A percentile compares a stretch with the other conserved stretches of the same genome.
Evolutionary conservation across 2,113 vertebrate genomes (phyloP).

Genomic region (Scatophagus argus): DNA sequence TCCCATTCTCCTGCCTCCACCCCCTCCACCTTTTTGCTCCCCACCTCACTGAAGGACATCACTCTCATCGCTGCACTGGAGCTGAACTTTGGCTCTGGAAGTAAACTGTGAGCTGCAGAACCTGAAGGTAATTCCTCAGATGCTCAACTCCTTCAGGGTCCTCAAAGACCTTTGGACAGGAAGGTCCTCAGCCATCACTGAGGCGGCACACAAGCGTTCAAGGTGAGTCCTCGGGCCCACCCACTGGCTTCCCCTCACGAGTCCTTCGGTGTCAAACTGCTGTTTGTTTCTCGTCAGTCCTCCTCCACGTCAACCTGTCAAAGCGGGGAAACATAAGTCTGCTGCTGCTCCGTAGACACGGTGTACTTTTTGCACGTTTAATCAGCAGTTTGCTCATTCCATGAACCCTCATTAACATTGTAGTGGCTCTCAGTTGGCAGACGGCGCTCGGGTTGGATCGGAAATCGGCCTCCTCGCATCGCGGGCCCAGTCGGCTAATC

Average conservation of each 20-base stretch:
- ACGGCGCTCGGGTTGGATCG: slow-evolving; percentile 7
- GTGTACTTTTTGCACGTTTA: slow-evolving; percentile 14
- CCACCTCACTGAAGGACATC: no score
- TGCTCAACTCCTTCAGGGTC: no score
- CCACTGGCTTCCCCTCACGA: neutral
- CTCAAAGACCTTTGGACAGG: no score
- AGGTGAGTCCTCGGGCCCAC: slow-evolving; percentile 25
- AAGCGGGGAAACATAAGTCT: slow-evolving; percentile 12
- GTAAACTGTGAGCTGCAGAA: no score
- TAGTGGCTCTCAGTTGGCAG: neutral
- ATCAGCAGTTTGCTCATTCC: neutral
- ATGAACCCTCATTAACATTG: neutral
- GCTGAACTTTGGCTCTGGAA: no score
- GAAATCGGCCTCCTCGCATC: slow-evolving; percentile 46
- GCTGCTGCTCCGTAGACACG: neutral
- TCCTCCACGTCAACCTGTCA: slow-evolving; percentile 44
- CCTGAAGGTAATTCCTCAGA: no score
- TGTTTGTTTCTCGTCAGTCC: slow-evolving; percentile 42
- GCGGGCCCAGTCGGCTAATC: slow-evolving; percentile 68
- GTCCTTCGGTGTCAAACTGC: neutral
- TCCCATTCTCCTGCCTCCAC: no score
- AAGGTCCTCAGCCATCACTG: no score
- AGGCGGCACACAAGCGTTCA: no score
- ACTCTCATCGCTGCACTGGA: no score
- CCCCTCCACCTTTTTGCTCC: no score